These are phyloP conservation scores for Redunca redunca DNA, from an alignment of 2,113 vertebrate genomes.

Conservation along the genomic window DNA sequence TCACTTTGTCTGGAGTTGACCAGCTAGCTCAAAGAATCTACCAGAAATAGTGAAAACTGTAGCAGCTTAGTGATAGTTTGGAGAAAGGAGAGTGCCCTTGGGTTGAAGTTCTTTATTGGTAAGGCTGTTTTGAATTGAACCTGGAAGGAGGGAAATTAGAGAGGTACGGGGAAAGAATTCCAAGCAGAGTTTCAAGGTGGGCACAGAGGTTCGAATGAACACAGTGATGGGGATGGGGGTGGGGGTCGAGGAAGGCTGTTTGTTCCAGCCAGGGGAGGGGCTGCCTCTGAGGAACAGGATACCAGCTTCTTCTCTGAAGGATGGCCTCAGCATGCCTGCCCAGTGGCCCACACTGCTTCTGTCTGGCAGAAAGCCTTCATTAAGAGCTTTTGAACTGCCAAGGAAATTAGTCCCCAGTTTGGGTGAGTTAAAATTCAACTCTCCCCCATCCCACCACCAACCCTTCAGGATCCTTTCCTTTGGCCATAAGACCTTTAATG, in stretches of 20 bases:
- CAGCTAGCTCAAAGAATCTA: not conserved
- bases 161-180: not conserved
- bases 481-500: not conserved
- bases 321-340: not conserved
- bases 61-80: not conserved
- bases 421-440: slow-evolving; percentile 42
- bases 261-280: not conserved
- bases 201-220: not conserved
- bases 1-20: not conserved
- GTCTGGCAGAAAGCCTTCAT: not conserved
- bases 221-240: rapidly evolving
- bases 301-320: not conserved
- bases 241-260: rapidly evolving
- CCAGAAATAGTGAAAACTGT: not conserved
- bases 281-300: not conserved
- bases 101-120: not conserved
- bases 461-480: not conserved
- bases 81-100: rapidly evolving
- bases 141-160: not conserved
- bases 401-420: slow-evolving; percentile 9
- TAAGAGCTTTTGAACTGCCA: slow-evolving; percentile 17
- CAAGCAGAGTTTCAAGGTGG: not conserved
- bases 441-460: too few relatives aligned
- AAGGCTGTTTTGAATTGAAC: not conserved
- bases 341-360: not conserved